Evolutionary conservation across 35 echinoderm and acorn worm species (phyloP), one percentile per base, ranked within the genome.

Genomic region (Patiria miniata): DNA sequence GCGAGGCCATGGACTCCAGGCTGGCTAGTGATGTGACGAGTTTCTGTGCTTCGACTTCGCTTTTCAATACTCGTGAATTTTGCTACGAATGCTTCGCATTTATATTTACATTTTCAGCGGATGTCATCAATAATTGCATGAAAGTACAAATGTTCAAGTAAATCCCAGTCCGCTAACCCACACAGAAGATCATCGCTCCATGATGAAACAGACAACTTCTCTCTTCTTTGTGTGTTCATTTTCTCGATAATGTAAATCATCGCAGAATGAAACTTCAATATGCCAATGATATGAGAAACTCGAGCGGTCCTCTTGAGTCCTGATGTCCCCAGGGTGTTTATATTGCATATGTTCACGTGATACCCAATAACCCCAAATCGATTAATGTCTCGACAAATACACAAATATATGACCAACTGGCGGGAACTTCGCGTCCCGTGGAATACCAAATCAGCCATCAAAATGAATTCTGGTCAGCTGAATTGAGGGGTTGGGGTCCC

Each of bases 191-290:
- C n/a, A n/a, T n/a, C n/a, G n/a, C n/a, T n/a, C n/a, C n/a, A 32
- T 10, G 10, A 73, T 28, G 65, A 73, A 14, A 32, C 65, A 28
- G 14, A 4, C 2, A 73, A 30, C n/a, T 34, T 73, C 19, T 34
- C 29, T 23, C 26, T 23, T 34, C 29, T 30, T 30, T 28, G 26
- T 73, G 23, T 73, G 14, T 14, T 23, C 65, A 73, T 14, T 32
- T 73, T 34, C 26, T 73, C 34, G 21, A 23, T 23, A 73, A 14
- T 73, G 26, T 10, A 73, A 23, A 73, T 73, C 26, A 73, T 36
- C 10, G 65, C 26, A 30, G 65, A 73, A 73, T 73, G 65, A 73
- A 73, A 73, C 65, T 73, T 18, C 65, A 73, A 73, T 73, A 73
- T 32, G 14, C 26, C 34, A 26, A 73, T 23, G 22, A 34, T 10